Base-by-base conservation (phyloP, 2,113 vertebrate species). In the Capreolus pygargus region DNA sequence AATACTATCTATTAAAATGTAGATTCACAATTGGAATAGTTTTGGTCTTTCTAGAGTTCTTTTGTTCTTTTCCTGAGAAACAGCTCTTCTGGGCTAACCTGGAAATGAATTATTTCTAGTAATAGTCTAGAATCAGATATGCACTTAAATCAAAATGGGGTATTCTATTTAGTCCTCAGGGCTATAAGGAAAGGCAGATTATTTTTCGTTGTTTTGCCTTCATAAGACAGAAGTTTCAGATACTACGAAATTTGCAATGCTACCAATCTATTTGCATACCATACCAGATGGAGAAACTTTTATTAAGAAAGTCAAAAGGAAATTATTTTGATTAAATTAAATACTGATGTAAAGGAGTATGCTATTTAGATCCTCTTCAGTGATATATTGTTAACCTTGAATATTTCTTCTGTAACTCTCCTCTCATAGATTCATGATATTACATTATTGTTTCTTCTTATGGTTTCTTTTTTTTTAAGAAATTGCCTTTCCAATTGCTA, bases 151-250 rank as follows among this genome's bases (percentile, higher is more conserved):
- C 86, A 83, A 96, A 96, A 61, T 86, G 45, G 2, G 27, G 2
- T 74, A 67, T 95, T 95, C 21, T 54, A 2, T 70, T 96, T 83
- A 52, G 10, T 76, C 14, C 74, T 96, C 7, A 23, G 10, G 33
- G 33, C 14, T 94, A 60, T 92, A 39, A 84, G 7, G n/a, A 89
- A 95, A 79, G 27, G 16, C 15, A 92, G 23, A 76, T 91, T 86
- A 30, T 89, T 76, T 96, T 79, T 87, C 23, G 25, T 84, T 92
- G 36, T 36, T 97, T 93, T 96, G 64, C 47, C 52, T 89, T 97
- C 30, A 67, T 96, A 11, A 94, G 14, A 36, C 70, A 90, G 25
- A 94, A 86, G 21, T 87, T 91, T 95, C 54, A 93, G 2, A 57
- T 86, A 79, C 7, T 81, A 70, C 10, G 81, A 87, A 86, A 86